Evolutionary conservation across 2,113 vertebrate species (phyloP), one percentile per base, ranked within the genome.

Genomic region (Lota lota): DNA sequence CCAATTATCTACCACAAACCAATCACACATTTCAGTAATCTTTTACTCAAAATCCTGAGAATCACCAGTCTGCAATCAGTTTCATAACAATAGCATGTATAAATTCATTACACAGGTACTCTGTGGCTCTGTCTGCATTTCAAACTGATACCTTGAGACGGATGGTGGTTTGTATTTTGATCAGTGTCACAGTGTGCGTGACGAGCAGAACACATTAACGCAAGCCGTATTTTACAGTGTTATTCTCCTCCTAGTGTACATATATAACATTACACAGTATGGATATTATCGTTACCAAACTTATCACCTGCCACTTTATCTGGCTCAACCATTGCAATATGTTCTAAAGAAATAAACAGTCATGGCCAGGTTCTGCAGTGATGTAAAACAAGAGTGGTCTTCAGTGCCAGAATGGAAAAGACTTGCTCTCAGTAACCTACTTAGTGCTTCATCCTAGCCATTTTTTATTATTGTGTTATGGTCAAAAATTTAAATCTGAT

Each of bases 181-280:
- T 47, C n/a, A n/a, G n/a, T n/a, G n/a, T 69, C 67, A 61, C 65
- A 66, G 69, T 79, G 68, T 77, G 74, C 56, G 4, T 33, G 28
- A 33, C 28, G 17, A 28, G 22, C 67, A 65, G 63, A 61, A 0
- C 28, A 33, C 28, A 33, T 33, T 6, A 33, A 33, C 28, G 28
- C 28, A 33, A 33, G 4, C 28, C 28, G 4, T 33, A 33, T 33
- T 33, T 33, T 4, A 33, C 2, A 33, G 28, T 33, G 28, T 33
- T 33, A 62, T 61, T 36, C 56, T 68, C 50, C 21, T 16, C 68
- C 17, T 1, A 33, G 28, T 33, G 28, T 33, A 33, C 28, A 33
- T 33, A 33, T 33, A 33, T 33, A 33, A 33, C 28, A 33, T 4
- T 33, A 4, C 4, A 33, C 28, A 33, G 28, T 33, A 33, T 33